Evolutionary conservation across 2,888 invertebrate genomes (phyloP).

Genomic region (Pristionchus mayeri): DNA sequence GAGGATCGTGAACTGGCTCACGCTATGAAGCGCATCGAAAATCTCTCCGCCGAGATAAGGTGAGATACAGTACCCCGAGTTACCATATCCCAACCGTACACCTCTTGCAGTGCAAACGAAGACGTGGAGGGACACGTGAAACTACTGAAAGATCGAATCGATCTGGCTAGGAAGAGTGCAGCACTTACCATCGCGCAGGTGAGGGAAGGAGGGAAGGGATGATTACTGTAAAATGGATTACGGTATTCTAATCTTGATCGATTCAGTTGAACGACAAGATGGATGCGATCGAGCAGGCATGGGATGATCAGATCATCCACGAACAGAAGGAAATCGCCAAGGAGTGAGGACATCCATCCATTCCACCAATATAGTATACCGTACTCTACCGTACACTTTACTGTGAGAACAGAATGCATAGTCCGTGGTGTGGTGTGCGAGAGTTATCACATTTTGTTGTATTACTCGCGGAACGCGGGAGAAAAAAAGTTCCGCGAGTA

Average conservation of each 20-base stretch:
- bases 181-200: neutral
- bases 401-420: too few species aligned
- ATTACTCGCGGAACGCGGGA: too few species aligned
- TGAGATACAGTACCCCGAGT: neutral
- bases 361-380: too few species aligned
- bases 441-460: too few species aligned
- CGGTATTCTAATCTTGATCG: neutral
- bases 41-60: neutral
- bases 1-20: constrained; percentile 22
- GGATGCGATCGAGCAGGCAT: neutral
- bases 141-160: neutral
- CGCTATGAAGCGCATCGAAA: neutral
- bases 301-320: neutral
- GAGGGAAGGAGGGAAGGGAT: neutral
- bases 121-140: neutral
- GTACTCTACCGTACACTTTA: too few species aligned
- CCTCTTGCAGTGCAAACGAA: neutral
- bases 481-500: too few species aligned
- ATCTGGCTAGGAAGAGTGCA: neutral
- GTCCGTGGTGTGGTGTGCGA: too few species aligned
- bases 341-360: neutral
- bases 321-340: constrained; percentile 14
- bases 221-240: neutral
- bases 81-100: too few species aligned
- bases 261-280: constrained; percentile 8